phyloP scores from a whole-genome alignment of 2,797 vertebrate species.

The Onychomys arenicola region DNA sequence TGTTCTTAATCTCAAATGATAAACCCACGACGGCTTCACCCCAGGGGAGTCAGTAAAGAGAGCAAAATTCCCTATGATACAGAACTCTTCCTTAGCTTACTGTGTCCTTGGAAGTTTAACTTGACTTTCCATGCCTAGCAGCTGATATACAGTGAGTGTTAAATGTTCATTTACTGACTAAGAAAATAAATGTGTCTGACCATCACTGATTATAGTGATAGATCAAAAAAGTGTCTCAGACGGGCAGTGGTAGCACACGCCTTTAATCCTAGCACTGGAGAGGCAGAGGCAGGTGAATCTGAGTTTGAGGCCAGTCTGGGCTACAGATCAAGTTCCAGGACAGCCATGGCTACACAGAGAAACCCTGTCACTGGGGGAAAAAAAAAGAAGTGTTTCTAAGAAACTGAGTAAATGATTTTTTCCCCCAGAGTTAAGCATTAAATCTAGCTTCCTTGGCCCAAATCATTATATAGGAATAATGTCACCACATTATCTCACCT shows the following conservation, averaged over 20 bases:
- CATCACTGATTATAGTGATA: background rate
- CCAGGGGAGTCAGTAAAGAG: background rate
- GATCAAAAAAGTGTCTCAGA: background rate
- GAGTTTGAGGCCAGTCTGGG: background rate
- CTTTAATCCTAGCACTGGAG: background rate
- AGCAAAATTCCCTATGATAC: background rate
- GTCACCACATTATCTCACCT: background rate
- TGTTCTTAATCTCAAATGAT: background rate
- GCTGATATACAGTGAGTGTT: background rate
- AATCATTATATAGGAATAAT: background rate
- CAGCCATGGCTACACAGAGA: background rate
- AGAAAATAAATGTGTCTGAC: conserved; percentile 13
- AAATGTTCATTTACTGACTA: background rate
- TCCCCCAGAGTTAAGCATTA: background rate
- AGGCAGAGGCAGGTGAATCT: background rate
- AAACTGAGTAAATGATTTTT: background rate
- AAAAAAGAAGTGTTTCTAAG: background rate
- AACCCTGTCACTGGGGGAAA: background rate
- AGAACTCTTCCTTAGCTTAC: background rate
- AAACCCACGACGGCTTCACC: background rate
- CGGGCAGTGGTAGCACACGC: background rate
- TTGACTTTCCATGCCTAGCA: background rate
- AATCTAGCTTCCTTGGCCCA: background rate
- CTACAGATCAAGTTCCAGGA: background rate
- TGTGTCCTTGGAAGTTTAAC: background rate